Conservation (phyloP, 2,113 vertebrate genomes). For the cat (Felis catus) region DNA sequence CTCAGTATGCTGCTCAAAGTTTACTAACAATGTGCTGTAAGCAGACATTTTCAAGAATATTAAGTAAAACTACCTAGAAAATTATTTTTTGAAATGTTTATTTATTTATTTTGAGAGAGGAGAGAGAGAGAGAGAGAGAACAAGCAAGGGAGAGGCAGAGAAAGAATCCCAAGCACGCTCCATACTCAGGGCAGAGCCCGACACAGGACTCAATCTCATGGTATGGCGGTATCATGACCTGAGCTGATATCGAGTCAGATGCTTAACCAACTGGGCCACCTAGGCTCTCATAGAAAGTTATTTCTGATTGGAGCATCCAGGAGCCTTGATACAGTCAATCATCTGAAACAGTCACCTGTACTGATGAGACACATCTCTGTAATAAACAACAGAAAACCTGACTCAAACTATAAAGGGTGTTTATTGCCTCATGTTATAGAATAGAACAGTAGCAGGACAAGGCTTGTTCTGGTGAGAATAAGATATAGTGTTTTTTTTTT, state of each 20-base stretch:
- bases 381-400: background rate
- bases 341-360: background rate
- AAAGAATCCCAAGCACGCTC: no score
- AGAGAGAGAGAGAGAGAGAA: no score
- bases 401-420: background rate
- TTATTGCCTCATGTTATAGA: background rate
- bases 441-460: background rate
- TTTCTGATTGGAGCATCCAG: background rate
- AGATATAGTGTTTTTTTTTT: no score
- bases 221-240: no score
- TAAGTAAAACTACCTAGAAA: slow-evolving; percentile 1
- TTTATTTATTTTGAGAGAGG: no score
- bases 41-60: slow-evolving; percentile 41
- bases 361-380: background rate
- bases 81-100: no score
- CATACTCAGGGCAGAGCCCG: no score
- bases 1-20: background rate
- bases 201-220: no score
- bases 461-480: background rate
- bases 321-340: background rate
- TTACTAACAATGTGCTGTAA: background rate
- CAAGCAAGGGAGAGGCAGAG: no score
- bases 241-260: no score
- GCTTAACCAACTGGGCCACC: no score
- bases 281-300: background rate